phyloP scores from a whole-genome alignment of 1,140 invertebrate genomes.

The Xylocopa sonorina region DNA sequence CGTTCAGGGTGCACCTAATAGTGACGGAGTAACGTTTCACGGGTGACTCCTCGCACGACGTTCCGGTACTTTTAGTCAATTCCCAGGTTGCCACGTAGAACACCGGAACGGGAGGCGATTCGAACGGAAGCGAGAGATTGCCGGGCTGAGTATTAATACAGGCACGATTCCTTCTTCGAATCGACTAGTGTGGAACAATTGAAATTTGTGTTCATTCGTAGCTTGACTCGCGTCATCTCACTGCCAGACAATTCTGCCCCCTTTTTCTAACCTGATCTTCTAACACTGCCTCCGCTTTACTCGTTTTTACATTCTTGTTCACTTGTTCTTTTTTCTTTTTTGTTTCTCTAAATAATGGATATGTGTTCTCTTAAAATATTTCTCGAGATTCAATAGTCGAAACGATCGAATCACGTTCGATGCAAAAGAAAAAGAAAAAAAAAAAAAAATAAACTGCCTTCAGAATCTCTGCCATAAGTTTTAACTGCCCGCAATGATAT shows the following conservation, averaged over 20 bases:
- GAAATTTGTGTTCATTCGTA: conserved; percentile 50
- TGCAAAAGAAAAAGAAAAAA: neutral
- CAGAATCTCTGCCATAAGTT: conserved; percentile 27
- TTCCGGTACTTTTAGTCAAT: conserved; percentile 60
- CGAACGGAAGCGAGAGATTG: neutral
- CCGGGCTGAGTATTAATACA: conserved; percentile 57
- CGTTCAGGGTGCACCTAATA: conserved; percentile 80
- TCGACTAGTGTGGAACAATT: neutral
- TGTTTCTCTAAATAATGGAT: neutral
- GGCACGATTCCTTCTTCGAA: conserved; percentile 26
- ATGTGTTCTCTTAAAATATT: neutral
- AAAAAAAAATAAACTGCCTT: conserved; percentile 10
- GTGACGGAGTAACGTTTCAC: conserved; percentile 77
- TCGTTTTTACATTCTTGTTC: conserved; percentile 1
- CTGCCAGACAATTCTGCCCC: conserved; percentile 57
- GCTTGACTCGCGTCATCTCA: conserved; percentile 39
- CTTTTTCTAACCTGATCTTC: conserved; percentile 3
- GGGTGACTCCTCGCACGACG: conserved; percentile 5
- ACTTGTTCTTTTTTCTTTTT: neutral
- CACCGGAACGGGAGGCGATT: conserved; percentile 14
- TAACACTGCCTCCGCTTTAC: conserved; percentile 47
- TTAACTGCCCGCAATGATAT: conserved; percentile 27
- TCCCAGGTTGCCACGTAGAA: conserved; percentile 24
- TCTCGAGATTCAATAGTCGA: neutral
- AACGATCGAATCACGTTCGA: neutral